Conservation (phyloP, 1,140 invertebrate species). For the Pseudomyrmex pallidus region DNA sequence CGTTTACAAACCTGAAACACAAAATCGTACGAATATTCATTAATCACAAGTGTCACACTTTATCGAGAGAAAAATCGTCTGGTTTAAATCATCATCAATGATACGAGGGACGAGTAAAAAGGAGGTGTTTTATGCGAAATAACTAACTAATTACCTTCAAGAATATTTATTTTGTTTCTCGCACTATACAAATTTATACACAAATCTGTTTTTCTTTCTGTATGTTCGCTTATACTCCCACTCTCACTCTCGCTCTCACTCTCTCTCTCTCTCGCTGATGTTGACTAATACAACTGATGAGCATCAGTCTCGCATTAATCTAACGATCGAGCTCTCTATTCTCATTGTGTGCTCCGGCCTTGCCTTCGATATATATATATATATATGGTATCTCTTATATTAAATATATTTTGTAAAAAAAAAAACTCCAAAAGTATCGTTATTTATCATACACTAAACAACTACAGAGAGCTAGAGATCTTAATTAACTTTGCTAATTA, state of each 20-base stretch:
- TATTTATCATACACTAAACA: constrained; percentile 63
- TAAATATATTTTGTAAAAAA: constrained; percentile 65
- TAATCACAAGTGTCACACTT: constrained; percentile 73
- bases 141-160: constrained; percentile 82
- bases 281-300: constrained; percentile 69
- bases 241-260: constrained; percentile 80
- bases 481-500: constrained; percentile 57
- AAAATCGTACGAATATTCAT: constrained; percentile 82
- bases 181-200: constrained; percentile 82
- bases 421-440: constrained; percentile 47
- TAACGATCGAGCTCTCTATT: constrained; percentile 64
- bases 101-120: constrained; percentile 69
- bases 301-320: constrained; percentile 71
- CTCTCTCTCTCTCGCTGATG: constrained; percentile 81
- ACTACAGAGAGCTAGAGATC: constrained; percentile 58
- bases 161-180: constrained; percentile 79
- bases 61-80: constrained; percentile 13
- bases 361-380: not conserved
- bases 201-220: constrained; percentile 66
- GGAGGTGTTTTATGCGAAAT: constrained; percentile 77
- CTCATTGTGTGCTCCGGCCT: constrained; percentile 5
- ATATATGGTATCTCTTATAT: constrained; percentile 62
- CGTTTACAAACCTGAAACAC: constrained; percentile 84
- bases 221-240: constrained; percentile 23
- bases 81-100: constrained; percentile 11